These are phyloP conservation scores for Imbricaverruca yamaguchii DNA, from an alignment of 2,888 invertebrate species.

Conservation along the genomic window DNA sequence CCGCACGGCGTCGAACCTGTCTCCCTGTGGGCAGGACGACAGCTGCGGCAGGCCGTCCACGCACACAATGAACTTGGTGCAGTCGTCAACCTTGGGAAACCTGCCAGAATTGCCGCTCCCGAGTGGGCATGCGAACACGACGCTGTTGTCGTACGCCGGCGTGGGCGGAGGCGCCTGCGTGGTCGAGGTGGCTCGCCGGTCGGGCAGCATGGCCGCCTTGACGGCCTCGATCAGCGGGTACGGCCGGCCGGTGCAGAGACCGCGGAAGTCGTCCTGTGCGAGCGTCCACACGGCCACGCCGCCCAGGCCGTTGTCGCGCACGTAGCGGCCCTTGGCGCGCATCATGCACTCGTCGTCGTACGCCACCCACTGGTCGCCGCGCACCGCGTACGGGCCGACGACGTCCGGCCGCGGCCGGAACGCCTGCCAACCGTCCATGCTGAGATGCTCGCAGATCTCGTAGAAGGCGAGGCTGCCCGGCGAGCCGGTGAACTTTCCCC, in stretches of 20 bases:
- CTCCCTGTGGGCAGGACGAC: background rate
- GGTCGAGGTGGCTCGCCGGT: background rate
- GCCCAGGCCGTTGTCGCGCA: constrained; percentile 36
- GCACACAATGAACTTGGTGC: background rate
- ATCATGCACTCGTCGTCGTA: background rate
- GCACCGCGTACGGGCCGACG: background rate
- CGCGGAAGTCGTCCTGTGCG: background rate
- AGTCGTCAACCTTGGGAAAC: background rate
- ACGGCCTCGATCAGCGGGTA: background rate
- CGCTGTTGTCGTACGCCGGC: background rate
- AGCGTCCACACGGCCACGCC: constrained; percentile 35
- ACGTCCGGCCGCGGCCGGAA: background rate
- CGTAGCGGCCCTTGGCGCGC: constrained; percentile 45
- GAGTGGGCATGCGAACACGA: background rate
- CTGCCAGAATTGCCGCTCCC: background rate
- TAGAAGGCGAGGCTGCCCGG: background rate
- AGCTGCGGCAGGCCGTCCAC: background rate
- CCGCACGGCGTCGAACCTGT: background rate
- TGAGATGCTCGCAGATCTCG: constrained; percentile 39
- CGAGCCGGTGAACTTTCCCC: background rate
- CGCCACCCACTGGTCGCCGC: background rate
- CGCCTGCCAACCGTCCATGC: background rate
- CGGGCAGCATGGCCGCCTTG: background rate
- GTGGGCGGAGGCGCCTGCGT: background rate
- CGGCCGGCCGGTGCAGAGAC: background rate